Percentiles rank a stretch among this genome's conserved stretches.
These are phyloP conservation scores for Cremastobaeus sp. DNA, from an alignment of 2,888 invertebrate species.

Conservation along the genomic window DNA sequence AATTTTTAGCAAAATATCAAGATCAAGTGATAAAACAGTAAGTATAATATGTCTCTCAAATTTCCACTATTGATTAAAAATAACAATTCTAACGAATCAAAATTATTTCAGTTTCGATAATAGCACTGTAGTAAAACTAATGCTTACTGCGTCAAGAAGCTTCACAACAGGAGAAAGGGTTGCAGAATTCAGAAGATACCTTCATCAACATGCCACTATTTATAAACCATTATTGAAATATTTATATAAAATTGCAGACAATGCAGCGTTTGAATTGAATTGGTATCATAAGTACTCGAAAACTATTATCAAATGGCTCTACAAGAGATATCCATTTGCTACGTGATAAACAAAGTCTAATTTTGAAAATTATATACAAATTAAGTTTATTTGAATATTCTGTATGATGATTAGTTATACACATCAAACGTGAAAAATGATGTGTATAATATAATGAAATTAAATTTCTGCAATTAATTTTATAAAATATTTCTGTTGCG, in stretches of 20 bases:
- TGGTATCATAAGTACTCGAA: slow-evolving; percentile 67
- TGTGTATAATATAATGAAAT: too few species aligned
- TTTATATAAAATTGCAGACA: slow-evolving; percentile 32
- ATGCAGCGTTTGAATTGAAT: slow-evolving; percentile 63
- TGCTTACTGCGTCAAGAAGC: slow-evolving; percentile 20
- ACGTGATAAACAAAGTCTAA: too few species aligned
- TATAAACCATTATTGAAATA: slow-evolving; percentile 23
- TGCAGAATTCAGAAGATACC: slow-evolving; percentile 30
- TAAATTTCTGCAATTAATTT: too few species aligned
- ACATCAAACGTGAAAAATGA: too few species aligned
- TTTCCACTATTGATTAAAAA: not conserved
- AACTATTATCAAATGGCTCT: slow-evolving; percentile 67
- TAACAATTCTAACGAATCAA: not conserved
- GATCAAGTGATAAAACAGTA: slow-evolving; percentile 33
- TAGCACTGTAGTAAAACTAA: slow-evolving; percentile 5
- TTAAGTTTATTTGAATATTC: too few species aligned
- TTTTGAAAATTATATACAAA: too few species aligned
- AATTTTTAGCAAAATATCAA: slow-evolving; percentile 35
- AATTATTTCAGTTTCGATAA: slow-evolving; percentile 26
- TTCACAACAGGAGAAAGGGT: slow-evolving; percentile 40
- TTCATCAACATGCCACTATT: slow-evolving; percentile 19
- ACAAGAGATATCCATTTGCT: slow-evolving; percentile 56
- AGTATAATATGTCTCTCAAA: slow-evolving; percentile 9
- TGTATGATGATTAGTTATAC: too few species aligned
- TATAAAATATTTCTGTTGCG: too few species aligned